Conservation (phyloP, 2,888 invertebrate species). For the Plagiodera versicolora region DNA sequence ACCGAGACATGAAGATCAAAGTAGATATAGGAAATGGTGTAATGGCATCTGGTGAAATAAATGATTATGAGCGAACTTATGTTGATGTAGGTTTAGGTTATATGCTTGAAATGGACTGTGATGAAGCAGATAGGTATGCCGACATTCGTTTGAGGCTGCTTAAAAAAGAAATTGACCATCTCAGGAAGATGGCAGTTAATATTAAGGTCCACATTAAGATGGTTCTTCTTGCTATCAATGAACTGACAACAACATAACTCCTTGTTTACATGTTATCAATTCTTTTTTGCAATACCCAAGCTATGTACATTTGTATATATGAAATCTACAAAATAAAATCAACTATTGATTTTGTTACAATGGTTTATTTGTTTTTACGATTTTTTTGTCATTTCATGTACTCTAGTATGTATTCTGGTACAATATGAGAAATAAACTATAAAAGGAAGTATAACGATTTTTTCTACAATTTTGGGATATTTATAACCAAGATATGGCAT, state of each 20-base stretch:
- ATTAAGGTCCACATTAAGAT: conserved; percentile 54
- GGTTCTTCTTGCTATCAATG: conserved; percentile 50
- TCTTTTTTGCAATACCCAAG: too few relatives aligned
- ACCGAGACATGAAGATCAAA: conserved; percentile 42
- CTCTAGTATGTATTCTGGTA: neutral
- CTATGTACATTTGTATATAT: neutral
- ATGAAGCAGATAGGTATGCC: conserved; percentile 51
- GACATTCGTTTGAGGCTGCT: conserved; percentile 48
- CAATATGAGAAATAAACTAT: conserved; percentile 4
- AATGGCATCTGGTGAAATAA: conserved; percentile 43
- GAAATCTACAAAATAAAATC: neutral
- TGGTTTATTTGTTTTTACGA: conserved; percentile 23
- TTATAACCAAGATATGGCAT: neutral
- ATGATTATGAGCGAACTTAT: conserved; percentile 44
- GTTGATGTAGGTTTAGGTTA: conserved; percentile 50
- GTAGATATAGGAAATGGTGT: conserved; percentile 42
- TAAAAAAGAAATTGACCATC: conserved; percentile 50
- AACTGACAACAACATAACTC: conserved; percentile 41
- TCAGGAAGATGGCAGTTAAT: conserved; percentile 48
- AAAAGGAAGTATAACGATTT: conserved; percentile 22
- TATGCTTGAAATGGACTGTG: conserved; percentile 50
- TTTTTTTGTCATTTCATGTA: conserved; percentile 18
- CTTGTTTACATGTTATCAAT: too few relatives aligned
- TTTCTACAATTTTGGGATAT: too few relatives aligned
- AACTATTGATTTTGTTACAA: conserved; percentile 8